These are phyloP conservation scores for Acrobeloides nanus DNA, from an alignment of 2,888 invertebrate species.

Conservation along the genomic window DNA sequence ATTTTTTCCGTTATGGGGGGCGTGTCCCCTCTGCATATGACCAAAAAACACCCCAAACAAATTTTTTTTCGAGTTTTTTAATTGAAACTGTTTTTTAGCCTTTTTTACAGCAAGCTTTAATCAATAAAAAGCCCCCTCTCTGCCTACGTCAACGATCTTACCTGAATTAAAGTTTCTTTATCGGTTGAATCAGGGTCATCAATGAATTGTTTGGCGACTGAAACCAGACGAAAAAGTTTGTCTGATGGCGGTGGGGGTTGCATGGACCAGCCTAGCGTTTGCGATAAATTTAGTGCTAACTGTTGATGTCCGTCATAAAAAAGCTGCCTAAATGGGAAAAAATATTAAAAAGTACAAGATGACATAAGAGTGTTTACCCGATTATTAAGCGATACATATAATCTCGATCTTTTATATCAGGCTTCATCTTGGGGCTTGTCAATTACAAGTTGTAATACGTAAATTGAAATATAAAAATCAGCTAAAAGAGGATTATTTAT, in stretches of 20 bases:
- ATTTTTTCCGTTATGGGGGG: too few species aligned
- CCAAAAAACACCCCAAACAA: too few species aligned
- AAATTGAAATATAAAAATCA: too few species aligned
- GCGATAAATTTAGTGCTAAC: constrained; percentile 75
- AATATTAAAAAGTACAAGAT: background rate
- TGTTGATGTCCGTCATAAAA: constrained; percentile 93
- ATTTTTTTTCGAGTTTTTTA: constrained; percentile 9
- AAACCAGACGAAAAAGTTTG: constrained; percentile 70
- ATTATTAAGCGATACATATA: constrained; percentile 81
- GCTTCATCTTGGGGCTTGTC: constrained; percentile 29
- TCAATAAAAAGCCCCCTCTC: constrained; percentile 4
- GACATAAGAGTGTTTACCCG: constrained; percentile 62
- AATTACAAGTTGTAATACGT: too few species aligned
- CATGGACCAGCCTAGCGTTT: constrained; percentile 71
- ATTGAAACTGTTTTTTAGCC: background rate
- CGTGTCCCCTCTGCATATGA: too few species aligned
- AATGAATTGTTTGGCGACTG: constrained; percentile 47
- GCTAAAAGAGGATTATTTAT: too few species aligned
- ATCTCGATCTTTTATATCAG: constrained; percentile 76
- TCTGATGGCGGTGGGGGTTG: constrained; percentile 94
- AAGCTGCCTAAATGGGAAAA: constrained; percentile 70
- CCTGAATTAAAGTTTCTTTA: constrained; percentile 19
- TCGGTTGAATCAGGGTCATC: constrained; percentile 43
- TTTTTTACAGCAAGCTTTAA: too few species aligned
- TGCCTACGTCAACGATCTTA: background rate